Evolutionary conservation across 2,888 invertebrate genomes (phyloP).

Genomic region (Phorcus lineatus): DNA sequence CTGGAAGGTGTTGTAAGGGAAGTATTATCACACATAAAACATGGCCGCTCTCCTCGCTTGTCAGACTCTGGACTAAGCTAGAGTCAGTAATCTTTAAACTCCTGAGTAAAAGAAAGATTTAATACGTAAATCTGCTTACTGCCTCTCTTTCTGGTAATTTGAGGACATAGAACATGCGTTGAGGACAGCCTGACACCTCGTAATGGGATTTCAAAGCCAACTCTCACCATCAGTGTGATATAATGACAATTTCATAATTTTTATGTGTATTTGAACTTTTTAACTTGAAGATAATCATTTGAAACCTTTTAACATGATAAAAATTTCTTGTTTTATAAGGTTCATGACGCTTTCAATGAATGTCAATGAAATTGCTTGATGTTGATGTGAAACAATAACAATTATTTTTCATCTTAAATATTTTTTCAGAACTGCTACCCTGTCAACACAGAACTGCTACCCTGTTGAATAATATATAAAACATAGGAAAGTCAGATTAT

Average conservation of each 20-base stretch:
- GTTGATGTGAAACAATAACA: too few relatives aligned
- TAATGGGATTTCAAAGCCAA: not conserved
- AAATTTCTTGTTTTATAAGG: not conserved
- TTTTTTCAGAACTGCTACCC: too few relatives aligned
- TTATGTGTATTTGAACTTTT: not conserved
- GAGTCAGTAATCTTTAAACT: slow-evolving; percentile 1
- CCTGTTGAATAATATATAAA: too few relatives aligned
- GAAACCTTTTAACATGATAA: not conserved
- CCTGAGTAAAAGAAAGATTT: slow-evolving; percentile 12
- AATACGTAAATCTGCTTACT: slow-evolving; percentile 4
- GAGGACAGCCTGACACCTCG: too few relatives aligned
- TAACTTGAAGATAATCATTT: not conserved
- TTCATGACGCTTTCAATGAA: not conserved
- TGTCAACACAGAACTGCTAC: too few relatives aligned
- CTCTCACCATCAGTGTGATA: not conserved
- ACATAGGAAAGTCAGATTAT: too few relatives aligned
- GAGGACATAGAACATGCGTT: too few relatives aligned
- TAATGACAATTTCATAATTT: not conserved
- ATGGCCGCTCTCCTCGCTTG: not conserved
- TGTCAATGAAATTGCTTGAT: too few relatives aligned
- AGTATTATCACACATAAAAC: slow-evolving; percentile 14
- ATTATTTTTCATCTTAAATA: too few relatives aligned
- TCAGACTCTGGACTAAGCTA: not conserved
- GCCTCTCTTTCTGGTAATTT: too few relatives aligned
- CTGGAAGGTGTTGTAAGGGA: slow-evolving; percentile 13